Evolutionary conservation across 2,797 vertebrate species (phyloP).

Genomic region (Malacoctenus gilli): DNA sequence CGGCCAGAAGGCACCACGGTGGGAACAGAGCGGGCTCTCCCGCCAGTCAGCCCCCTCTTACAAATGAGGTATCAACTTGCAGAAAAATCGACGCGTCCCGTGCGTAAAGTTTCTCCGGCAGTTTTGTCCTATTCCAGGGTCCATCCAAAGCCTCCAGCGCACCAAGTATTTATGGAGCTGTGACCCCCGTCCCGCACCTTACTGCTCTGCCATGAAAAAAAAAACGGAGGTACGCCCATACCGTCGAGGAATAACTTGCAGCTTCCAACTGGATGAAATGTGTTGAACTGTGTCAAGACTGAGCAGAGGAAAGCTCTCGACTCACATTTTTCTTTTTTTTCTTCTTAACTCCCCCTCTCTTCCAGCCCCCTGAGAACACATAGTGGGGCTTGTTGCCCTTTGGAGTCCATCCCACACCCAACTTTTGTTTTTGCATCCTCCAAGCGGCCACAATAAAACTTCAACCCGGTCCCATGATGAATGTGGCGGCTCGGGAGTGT

Average conservation of each 20-base stretch:
- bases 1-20: slow-evolving; percentile 28
- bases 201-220: slow-evolving; percentile 63
- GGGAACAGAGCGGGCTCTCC: slow-evolving; percentile 10
- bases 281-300: slow-evolving; percentile 53
- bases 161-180: slow-evolving; percentile 70
- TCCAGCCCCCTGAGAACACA: slow-evolving; percentile 31
- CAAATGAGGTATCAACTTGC: slow-evolving; percentile 51
- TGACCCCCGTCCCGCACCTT: slow-evolving; percentile 76
- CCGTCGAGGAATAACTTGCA: slow-evolving; percentile 49
- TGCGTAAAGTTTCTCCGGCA: slow-evolving; percentile 37
- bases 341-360: not conserved
- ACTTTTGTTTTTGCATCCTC: slow-evolving; percentile 89
- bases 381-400: slow-evolving; percentile 71
- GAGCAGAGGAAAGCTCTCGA: slow-evolving; percentile 29
- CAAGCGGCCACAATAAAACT: slow-evolving; percentile 91
- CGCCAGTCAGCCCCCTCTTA: slow-evolving; percentile 15
- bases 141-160: slow-evolving; percentile 63
- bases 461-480: slow-evolving; percentile 90
- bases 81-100: slow-evolving; percentile 44
- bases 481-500: slow-evolving; percentile 93
- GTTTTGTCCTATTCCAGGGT: slow-evolving; percentile 56
- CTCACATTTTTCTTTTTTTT: slow-evolving; percentile 40
- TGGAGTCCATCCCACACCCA: slow-evolving; percentile 87
- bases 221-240: slow-evolving; percentile 74
- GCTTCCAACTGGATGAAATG: slow-evolving; percentile 62